Base-by-base conservation (phyloP, 2,113 vertebrate species). In the Nematolebias whitei region DNA sequence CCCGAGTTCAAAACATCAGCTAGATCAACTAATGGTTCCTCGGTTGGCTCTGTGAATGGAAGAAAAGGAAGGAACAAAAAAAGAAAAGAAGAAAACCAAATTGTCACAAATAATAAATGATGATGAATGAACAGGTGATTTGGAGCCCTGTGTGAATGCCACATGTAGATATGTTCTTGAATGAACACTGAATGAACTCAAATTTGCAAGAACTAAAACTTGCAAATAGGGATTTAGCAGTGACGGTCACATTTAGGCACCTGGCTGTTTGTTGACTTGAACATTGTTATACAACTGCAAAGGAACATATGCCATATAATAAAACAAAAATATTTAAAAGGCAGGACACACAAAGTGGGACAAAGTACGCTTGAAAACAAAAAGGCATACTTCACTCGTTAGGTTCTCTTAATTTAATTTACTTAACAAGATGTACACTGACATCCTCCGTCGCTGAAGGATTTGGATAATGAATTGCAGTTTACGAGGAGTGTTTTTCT, bases 1-100 rank as follows among this genome's bases (percentile, higher is more conserved):
- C 98, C 97, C 67, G 94, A 96, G 87, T 95, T 98, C 85, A 99
- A 91, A 79, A 98, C 97, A 88, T 98, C 96, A 70, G 95, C 94
- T 78, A 99, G 95, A 86, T 97, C 96, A 80, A 95, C 95, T 85
- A 99, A 92, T 68, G 96, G 95, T 78, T 98, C 97, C 0, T 95
- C 96, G 9, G 93, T 84, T 47, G 91, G 86, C 85, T 95, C 97
- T 98, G 91, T 40, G 63, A 22, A 86, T 79, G 75, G 80, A 5
- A 23, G 11, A 78, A 57, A 12, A 15, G 67, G 74, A 57, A 48
- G 44, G 67, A 29, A 74, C 67, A 35, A 78, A 79, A 83, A 51
- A 83, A 65, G 75, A 55, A 50, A 52, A 22, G 16, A 58, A 40
- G 26, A 32, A 86, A 81, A 83, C 73, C 60, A 80, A 81, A 80